Evolutionary conservation across 2,797 vertebrate species (phyloP).

Genomic region (Pithecia hirsuta): DNA sequence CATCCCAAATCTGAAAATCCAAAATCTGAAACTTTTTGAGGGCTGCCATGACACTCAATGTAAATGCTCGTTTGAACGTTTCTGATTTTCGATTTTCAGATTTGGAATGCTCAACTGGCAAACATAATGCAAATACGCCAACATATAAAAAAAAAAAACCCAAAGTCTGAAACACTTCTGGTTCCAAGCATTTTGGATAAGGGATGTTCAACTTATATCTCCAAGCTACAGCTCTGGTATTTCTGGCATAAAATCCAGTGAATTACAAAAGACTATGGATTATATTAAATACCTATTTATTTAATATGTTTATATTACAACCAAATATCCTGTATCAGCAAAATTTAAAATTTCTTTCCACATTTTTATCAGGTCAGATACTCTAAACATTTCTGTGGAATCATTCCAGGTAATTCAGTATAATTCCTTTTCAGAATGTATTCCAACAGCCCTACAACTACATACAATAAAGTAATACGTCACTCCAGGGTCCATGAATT

Average conservation of each 20-base stretch:
- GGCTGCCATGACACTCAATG: neutral
- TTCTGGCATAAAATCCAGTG: neutral
- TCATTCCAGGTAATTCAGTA: neutral
- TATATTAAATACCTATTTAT: neutral
- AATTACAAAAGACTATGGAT: neutral
- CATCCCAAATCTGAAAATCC: neutral
- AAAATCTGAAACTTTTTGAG: neutral
- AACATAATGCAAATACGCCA: neutral
- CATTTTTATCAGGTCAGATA: constrained; percentile 21
- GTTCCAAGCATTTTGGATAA: neutral
- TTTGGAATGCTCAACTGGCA: neutral
- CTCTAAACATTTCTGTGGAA: constrained; percentile 36
- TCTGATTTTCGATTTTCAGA: neutral
- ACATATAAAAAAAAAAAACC: neutral
- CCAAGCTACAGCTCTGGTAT: neutral
- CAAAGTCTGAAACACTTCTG: neutral
- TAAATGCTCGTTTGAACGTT: neutral
- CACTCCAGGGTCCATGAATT: constrained; percentile 50
- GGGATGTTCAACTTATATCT: neutral
- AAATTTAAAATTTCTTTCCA: neutral
- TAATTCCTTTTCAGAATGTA: constrained; percentile 41
- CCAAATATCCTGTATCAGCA: neutral
- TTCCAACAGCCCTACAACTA: neutral
- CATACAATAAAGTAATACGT: constrained; percentile 15
- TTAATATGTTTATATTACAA: constrained; percentile 18